Evolutionary conservation across 2,888 invertebrate species (phyloP).

Genomic region (Phragmatobia fuliginosa): DNA sequence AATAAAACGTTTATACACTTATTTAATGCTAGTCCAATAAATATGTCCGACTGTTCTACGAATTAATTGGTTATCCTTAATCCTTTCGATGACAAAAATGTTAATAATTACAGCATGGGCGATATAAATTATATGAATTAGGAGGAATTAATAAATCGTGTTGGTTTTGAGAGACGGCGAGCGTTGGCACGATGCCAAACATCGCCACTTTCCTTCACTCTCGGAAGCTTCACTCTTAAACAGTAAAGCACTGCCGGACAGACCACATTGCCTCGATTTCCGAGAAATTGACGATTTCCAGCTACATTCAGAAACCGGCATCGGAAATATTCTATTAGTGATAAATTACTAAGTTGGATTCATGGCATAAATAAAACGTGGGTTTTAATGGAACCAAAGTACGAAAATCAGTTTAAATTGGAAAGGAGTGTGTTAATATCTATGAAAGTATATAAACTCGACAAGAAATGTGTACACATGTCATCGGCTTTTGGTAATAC

Average conservation of each 20-base stretch:
- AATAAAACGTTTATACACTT: conserved; percentile 44
- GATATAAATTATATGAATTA: conserved; percentile 79
- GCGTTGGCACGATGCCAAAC: conserved; percentile 74
- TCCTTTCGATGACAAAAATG: conserved; percentile 78
- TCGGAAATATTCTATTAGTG: conserved; percentile 80
- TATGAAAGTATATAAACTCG: background rate
- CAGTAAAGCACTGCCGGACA: conserved; percentile 63
- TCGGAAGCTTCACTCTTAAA: conserved; percentile 66
- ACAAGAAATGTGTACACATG: too few relatives aligned
- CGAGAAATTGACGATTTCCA: conserved; percentile 79
- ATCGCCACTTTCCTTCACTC: conserved; percentile 71
- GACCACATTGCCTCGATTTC: conserved; percentile 79
- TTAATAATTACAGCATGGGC: conserved; percentile 68
- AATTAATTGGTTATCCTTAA: conserved; percentile 70
- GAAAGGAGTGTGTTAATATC: background rate
- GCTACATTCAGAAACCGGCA: conserved; percentile 69
- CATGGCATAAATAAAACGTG: conserved; percentile 28
- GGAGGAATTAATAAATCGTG: conserved; percentile 77
- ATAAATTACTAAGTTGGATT: conserved; percentile 64
- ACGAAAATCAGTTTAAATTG: conserved; percentile 8
- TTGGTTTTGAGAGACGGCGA: conserved; percentile 66
- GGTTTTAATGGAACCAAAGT: conserved; percentile 29
- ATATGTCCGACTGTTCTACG: conserved; percentile 54
- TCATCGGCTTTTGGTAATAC: too few relatives aligned
- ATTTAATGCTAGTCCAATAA: conserved; percentile 48